A percentile compares a stretch with the other conserved stretches of the same genome.
These are phyloP conservation scores for Ovibos moschatus DNA, from an alignment of 2,113 vertebrate genomes.

Conservation along the genomic window DNA sequence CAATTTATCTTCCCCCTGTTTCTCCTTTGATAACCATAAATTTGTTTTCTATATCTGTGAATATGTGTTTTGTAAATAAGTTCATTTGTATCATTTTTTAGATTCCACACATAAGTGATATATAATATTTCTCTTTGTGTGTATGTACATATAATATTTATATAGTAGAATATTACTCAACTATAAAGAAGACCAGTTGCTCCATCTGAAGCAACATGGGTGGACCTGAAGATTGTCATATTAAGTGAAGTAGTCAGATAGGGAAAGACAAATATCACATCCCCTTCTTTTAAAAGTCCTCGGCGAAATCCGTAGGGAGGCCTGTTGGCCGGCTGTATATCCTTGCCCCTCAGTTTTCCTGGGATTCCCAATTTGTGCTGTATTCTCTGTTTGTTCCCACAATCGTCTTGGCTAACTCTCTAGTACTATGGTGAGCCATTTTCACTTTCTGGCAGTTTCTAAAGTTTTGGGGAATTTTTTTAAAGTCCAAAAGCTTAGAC, in stretches of 20 bases:
- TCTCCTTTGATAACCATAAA: background rate
- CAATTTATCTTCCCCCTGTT: background rate
- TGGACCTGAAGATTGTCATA: background rate
- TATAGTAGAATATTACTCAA: background rate
- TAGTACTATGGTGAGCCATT: background rate
- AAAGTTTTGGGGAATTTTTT: background rate
- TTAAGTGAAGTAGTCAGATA: background rate
- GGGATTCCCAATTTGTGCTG: background rate
- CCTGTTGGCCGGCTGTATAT: background rate
- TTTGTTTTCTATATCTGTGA: background rate
- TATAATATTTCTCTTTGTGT: background rate
- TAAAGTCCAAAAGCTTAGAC: background rate
- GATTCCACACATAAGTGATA: background rate
- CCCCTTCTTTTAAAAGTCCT: background rate
- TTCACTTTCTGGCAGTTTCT: background rate
- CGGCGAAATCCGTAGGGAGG: accelerated
- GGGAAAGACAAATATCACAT: background rate
- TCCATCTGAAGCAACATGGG: background rate
- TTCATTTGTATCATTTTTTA: background rate
- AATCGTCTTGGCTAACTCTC: background rate
- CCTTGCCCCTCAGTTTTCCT: background rate
- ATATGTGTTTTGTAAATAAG: background rate
- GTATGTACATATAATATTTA: background rate
- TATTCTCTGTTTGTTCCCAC: background rate
- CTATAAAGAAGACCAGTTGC: background rate